phyloP scores from a whole-genome alignment of 2,113 vertebrate species.

The Pterocles orientalis region DNA sequence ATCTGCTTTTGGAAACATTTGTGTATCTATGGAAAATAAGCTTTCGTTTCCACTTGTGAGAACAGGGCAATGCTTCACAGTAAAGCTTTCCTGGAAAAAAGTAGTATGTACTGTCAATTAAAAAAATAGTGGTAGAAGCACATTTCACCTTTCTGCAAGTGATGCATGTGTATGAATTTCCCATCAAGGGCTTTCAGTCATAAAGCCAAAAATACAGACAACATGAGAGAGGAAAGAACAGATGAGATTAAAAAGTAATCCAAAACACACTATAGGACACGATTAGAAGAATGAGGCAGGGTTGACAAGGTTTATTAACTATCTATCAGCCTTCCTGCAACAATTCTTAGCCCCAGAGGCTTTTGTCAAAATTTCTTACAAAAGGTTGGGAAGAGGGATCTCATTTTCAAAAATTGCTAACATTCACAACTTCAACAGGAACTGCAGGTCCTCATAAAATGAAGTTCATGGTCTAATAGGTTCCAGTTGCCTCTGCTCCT shows the following conservation, averaged over 20 bases:
- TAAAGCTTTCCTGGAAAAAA: not conserved
- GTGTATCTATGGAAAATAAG: not conserved
- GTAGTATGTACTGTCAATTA: not conserved
- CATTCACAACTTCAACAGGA: not conserved
- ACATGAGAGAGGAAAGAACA: not conserved
- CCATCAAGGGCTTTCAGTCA: conserved; percentile 6
- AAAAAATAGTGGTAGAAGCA: not conserved
- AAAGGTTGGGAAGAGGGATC: not conserved
- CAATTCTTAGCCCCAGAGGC: not conserved
- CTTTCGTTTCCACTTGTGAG: not conserved
- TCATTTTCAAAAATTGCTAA: conserved; percentile 7
- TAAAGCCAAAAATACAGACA: not conserved
- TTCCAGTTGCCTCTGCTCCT: conserved; percentile 25
- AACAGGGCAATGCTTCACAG: not conserved
- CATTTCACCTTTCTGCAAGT: conserved; percentile 3
- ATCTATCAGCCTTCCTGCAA: conserved; percentile 9
- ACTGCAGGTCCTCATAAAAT: conserved; percentile 14
- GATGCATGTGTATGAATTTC: not conserved
- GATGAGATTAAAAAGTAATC: conserved; percentile 11
- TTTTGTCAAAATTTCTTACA: conserved; percentile 23
- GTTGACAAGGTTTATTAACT: conserved; percentile 36
- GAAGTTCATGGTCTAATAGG: conserved; percentile 31
- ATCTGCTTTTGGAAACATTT: not conserved
- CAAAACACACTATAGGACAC: conserved; percentile 1
- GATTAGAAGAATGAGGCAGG: not conserved